Conservation (phyloP, 2,888 invertebrate species). For the Periphyllus acericola region DNA sequence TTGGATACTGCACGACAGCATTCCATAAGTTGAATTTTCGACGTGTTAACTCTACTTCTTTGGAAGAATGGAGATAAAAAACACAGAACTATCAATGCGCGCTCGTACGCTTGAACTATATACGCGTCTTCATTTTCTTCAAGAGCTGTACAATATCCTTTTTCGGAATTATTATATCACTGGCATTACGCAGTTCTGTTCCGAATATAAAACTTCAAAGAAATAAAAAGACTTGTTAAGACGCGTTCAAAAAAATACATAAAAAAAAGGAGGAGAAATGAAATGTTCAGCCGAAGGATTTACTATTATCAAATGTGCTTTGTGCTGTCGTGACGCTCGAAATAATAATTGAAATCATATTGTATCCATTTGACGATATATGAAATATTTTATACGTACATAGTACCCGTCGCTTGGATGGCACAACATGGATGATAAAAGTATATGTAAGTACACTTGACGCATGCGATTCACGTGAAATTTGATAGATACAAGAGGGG, state of each 20-base stretch:
- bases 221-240: neutral
- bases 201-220: conserved; percentile 18
- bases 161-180: conserved; percentile 33
- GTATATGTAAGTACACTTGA: too few relatives aligned
- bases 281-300: conserved; percentile 17
- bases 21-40: conserved; percentile 5
- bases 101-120: neutral
- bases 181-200: conserved; percentile 9
- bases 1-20: neutral
- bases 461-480: too few relatives aligned
- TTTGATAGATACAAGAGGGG: too few relatives aligned
- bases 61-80: neutral
- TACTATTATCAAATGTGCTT: conserved; percentile 12
- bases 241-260: neutral
- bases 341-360: neutral
- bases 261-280: neutral
- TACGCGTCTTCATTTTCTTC: neutral
- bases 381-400: neutral
- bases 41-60: conserved; percentile 20
- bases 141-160: neutral
- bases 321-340: neutral
- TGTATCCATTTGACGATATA: conserved; percentile 15
- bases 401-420: neutral
- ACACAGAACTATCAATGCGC: neutral
- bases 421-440: neutral